Evolutionary conservation across 92 coral and sea anemone genomes (phyloP), one percentile per base, ranked within the genome.

Genomic region (Anthopleura xanthogrammica): DNA sequence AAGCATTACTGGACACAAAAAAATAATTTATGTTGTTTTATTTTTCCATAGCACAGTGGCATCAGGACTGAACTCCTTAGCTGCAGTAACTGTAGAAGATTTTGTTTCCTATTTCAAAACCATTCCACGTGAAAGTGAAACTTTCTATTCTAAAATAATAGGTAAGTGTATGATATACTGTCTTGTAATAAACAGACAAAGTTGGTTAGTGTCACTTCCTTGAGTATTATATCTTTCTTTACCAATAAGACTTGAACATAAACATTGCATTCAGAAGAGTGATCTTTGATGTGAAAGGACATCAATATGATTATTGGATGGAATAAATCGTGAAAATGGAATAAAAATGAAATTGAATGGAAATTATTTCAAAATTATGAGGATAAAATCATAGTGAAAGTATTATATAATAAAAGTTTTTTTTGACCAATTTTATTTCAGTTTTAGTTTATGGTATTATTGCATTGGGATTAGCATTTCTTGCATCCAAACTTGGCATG

Each of bases 71-170:
- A 94, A 94, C 73, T 90, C 98, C 52, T 87, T 94, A 52, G 95
- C 98, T 50, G 98, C 98, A 60, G 98, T 94, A 2, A 87, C 92
- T 77, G 91, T 92, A 52, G 98, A 94, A 77, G 98, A 94, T 81
- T 92, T 91, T 87, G 65, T 88, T n/a, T 87, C 89, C 65, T 72
- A 78, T 52, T 80, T 77, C 20, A 80, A 16, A 41, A 82, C 81
- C 58, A 84, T 94, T 52, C 91, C 98, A 75, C 86, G 91, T 52
- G 85, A 85, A 64, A 88, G 87, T 85, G 91, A 91, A 74, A 83
- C 98, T n/a, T 77, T 85, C n/a, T 81, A 89, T 65, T 92, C 98
- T 57, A 94, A 89, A 72, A 5, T 84, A 60, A 66, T 94, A 48
- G 97, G 97, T 93, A 87, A 58, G 78, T 62, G 70, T 24, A 7